phyloP scores from a whole-genome alignment of 53 echinoderm and acorn worm species.

The Echinometra lucunter region DNA sequence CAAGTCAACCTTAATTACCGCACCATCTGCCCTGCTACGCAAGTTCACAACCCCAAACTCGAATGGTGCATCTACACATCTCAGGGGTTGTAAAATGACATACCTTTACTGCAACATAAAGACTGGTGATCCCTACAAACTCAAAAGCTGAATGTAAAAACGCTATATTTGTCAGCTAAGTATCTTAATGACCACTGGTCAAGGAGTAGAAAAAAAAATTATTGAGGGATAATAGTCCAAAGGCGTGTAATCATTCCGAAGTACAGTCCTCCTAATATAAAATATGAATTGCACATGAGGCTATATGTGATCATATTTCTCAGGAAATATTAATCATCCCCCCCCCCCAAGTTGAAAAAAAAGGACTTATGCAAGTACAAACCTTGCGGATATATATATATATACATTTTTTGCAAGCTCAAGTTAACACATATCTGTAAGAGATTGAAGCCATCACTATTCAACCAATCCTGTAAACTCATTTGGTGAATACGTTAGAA shows the following conservation, averaged over 20 bases:
- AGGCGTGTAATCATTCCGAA: too few species aligned
- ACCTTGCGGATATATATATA: constrained; percentile 11
- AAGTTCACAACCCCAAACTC: constrained; percentile 48
- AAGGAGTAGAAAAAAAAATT: too few species aligned
- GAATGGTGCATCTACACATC: constrained; percentile 33
- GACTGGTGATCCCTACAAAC: neutral
- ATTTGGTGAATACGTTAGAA: constrained; percentile 47
- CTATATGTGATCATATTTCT: neutral
- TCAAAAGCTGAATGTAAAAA: constrained; percentile 22
- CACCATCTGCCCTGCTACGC: constrained; percentile 37
- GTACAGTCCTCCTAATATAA: too few species aligned
- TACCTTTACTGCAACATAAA: neutral
- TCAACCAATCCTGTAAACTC: constrained; percentile 8
- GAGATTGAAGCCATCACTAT: constrained; percentile 29
- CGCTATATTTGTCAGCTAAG: neutral
- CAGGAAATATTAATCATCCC: neutral
- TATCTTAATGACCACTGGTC: too few species aligned
- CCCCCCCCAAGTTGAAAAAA: neutral
- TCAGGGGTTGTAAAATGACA: too few species aligned
- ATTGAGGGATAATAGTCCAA: too few species aligned
- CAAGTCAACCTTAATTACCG: constrained; percentile 65
- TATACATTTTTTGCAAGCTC: constrained; percentile 3
- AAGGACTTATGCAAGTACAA: constrained; percentile 16
- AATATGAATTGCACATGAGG: too few species aligned
- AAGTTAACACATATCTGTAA: constrained; percentile 4